Percentiles rank a stretch among this genome's conserved stretches.
Conservation (phyloP, 2,113 vertebrate species). For the Prinia subflava region DNA sequence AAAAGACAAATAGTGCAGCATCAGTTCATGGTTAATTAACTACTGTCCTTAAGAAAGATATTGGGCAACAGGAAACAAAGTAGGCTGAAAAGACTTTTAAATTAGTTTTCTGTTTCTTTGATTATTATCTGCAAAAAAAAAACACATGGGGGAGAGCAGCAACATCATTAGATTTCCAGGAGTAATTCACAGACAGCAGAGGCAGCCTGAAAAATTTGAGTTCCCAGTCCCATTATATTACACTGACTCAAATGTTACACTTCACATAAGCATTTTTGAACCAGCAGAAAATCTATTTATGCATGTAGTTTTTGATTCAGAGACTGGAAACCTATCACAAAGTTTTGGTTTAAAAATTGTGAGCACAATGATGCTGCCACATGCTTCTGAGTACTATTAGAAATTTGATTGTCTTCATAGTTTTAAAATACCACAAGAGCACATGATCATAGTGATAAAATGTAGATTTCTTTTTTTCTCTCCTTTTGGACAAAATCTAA, state of each 20-base stretch:
- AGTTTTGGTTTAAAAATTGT: background rate
- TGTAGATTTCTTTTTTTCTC: background rate
- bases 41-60: background rate
- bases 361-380: background rate
- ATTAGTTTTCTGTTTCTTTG: background rate
- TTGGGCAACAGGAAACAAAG: background rate
- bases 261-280: background rate
- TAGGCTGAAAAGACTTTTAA: background rate
- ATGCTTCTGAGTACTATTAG: background rate
- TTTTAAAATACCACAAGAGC: background rate
- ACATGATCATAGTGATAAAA: background rate
- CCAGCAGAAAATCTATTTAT: background rate
- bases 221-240: background rate
- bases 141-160: background rate
- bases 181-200: background rate
- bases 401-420: background rate
- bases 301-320: background rate
- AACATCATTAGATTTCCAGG: background rate
- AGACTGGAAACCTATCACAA: background rate
- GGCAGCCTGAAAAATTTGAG: background rate
- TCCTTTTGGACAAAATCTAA: background rate
- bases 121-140: background rate
- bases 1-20: background rate
- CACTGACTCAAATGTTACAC: background rate
- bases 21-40: background rate